Evolutionary conservation across 2,888 invertebrate genomes (phyloP).

Genomic region (Xylota segnis): DNA sequence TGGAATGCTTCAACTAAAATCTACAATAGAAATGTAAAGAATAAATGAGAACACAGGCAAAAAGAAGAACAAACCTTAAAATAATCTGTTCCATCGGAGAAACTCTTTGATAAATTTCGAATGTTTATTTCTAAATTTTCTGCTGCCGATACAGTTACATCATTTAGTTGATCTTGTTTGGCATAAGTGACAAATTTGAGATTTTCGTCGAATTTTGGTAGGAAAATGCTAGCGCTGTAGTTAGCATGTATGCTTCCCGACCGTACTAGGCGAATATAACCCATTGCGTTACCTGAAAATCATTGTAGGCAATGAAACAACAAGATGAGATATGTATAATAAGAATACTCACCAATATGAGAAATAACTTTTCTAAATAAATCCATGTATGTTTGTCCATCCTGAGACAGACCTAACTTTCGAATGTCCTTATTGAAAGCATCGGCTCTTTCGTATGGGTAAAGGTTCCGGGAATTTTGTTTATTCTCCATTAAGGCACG

Average conservation of each 20-base stretch:
- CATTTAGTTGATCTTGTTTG: conserved; percentile 86
- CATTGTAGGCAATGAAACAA: conserved; percentile 54
- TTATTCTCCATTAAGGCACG: conserved; percentile 90
- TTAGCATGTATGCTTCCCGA: conserved; percentile 97
- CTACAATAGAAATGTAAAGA: conserved; percentile 82
- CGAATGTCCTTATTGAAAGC: conserved; percentile 96
- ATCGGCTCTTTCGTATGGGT: conserved; percentile 93
- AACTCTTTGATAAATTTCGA: conserved; percentile 91
- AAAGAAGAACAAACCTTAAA: conserved; percentile 79
- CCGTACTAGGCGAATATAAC: conserved; percentile 96
- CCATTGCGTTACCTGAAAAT: conserved; percentile 93
- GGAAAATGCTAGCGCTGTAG: conserved; percentile 94
- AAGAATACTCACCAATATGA: conserved; percentile 90
- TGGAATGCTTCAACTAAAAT: conserved; percentile 96
- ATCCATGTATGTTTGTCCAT: conserved; percentile 95
- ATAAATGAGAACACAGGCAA: not conserved
- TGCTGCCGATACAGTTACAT: conserved; percentile 88
- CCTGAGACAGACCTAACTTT: conserved; percentile 92
- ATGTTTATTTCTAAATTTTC: conserved; percentile 92
- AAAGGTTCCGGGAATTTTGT: conserved; percentile 79
- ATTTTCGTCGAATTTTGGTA: conserved; percentile 90
- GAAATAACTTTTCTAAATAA: conserved; percentile 96
- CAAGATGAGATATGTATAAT: not conserved
- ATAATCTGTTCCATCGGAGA: conserved; percentile 86
- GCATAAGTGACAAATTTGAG: conserved; percentile 88